Percentiles rank a stretch among this genome's conserved stretches.
Evolutionary conservation across 2,888 invertebrate species (phyloP).

Genomic region (Nomada fabriciana): DNA sequence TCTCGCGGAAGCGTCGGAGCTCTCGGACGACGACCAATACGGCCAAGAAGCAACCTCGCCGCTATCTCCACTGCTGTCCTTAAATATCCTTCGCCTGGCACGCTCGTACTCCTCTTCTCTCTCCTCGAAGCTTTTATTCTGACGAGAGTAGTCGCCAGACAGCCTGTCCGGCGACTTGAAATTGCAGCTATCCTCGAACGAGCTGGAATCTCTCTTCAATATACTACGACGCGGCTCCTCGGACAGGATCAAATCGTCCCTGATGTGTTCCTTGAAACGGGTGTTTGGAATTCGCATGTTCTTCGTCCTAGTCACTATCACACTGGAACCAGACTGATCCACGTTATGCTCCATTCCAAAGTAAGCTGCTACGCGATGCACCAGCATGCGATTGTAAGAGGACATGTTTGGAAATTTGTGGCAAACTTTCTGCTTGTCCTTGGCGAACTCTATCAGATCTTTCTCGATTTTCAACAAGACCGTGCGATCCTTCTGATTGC

Average conservation of each 20-base stretch:
- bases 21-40: constrained; percentile 82
- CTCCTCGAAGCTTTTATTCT: constrained; percentile 95
- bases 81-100: constrained; percentile 94
- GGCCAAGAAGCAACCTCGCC: constrained; percentile 81
- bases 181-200: constrained; percentile 89
- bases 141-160: constrained; percentile 87
- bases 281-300: constrained; percentile 89
- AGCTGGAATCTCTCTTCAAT: constrained; percentile 92
- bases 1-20: constrained; percentile 80
- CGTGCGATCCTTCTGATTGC: constrained; percentile 94
- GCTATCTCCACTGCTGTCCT: constrained; percentile 81
- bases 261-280: constrained; percentile 89
- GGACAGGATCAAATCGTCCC: constrained; percentile 87
- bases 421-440: constrained; percentile 86
- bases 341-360: constrained; percentile 98
- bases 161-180: constrained; percentile 87
- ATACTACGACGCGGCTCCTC: constrained; percentile 92
- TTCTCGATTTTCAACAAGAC: constrained; percentile 95
- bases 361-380: constrained; percentile 96
- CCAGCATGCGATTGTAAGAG: constrained; percentile 98
- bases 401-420: constrained; percentile 96
- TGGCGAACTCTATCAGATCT: constrained; percentile 93
- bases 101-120: constrained; percentile 95
- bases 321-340: constrained; percentile 92
- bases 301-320: constrained; percentile 93